Percentiles rank a stretch among this genome's conserved stretches.
Evolutionary conservation across 2,888 invertebrate genomes (phyloP).

Genomic region (Maniola hyperantus): DNA sequence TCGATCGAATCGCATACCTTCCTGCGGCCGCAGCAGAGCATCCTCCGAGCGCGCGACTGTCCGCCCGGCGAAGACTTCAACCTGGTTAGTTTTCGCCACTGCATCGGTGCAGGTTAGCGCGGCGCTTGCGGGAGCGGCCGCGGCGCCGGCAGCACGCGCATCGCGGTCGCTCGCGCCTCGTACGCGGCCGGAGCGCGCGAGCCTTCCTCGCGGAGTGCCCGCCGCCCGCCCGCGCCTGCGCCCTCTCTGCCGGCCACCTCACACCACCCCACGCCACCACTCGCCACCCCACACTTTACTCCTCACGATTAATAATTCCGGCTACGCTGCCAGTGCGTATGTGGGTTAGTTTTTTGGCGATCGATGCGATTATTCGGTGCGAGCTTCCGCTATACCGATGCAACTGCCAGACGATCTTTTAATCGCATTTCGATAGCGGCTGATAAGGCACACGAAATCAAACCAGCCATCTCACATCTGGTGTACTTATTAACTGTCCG

Average conservation of each 20-base stretch:
- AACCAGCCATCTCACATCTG: no score
- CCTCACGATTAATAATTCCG: conserved; percentile 80
- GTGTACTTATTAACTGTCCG: neutral
- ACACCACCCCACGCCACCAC: conserved; percentile 42
- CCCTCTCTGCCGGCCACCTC: conserved; percentile 57
- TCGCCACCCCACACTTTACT: conserved; percentile 70
- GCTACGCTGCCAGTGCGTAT: conserved; percentile 82
- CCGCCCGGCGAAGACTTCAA: conserved; percentile 87
- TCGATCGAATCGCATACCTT: conserved; percentile 87
- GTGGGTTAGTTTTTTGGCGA: conserved; percentile 83
- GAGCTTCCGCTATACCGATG: conserved; percentile 71
- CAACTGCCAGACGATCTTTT: conserved; percentile 72
- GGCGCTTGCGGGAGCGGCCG: conserved; percentile 79
- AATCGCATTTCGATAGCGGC: conserved; percentile 40
- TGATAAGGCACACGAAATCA: conserved; percentile 23
- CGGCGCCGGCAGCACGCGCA: conserved; percentile 76
- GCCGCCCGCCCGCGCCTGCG: conserved; percentile 68
- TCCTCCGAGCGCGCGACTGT: conserved; percentile 90
- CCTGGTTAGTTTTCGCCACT: conserved; percentile 93
- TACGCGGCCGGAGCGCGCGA: conserved; percentile 79
- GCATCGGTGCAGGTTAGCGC: conserved; percentile 88
- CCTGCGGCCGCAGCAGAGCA: conserved; percentile 97
- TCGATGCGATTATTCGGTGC: conserved; percentile 79
- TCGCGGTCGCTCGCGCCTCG: conserved; percentile 66
- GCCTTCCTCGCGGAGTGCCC: conserved; percentile 78